Evolutionary conservation across 2,113 vertebrate species (phyloP).

Genomic region (Tamias sibiricus): DNA sequence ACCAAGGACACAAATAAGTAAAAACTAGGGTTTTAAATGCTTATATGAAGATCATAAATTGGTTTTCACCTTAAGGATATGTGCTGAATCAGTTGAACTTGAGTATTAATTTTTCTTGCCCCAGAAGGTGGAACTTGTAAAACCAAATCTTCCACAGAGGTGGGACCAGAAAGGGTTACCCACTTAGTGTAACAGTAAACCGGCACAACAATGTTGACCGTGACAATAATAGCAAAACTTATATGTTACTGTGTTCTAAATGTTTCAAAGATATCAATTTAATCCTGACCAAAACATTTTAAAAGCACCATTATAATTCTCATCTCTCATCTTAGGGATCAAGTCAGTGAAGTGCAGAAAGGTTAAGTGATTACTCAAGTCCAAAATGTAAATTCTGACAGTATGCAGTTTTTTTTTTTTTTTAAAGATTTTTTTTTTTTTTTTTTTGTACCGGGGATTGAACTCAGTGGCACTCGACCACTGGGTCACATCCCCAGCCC

Average conservation of each 20-base stretch:
- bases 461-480: too few species aligned
- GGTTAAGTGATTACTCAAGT: background rate
- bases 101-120: background rate
- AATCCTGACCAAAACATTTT: background rate
- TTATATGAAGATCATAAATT: background rate
- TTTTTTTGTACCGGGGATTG: too few species aligned
- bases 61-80: background rate
- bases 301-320: background rate
- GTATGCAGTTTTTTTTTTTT: too few species aligned
- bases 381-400: conserved; percentile 37
- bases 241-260: background rate
- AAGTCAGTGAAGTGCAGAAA: background rate
- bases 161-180: background rate
- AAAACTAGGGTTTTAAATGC: background rate
- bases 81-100: background rate
- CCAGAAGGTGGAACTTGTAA: background rate
- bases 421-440: too few species aligned
- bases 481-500: too few species aligned
- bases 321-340: background rate
- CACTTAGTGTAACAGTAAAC: background rate
- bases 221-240: background rate
- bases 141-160: background rate
- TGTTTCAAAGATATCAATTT: background rate
- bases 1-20: background rate
- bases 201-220: background rate